Conservation (phyloP, 2,113 vertebrate genomes). For the Microtus montanus region DNA sequence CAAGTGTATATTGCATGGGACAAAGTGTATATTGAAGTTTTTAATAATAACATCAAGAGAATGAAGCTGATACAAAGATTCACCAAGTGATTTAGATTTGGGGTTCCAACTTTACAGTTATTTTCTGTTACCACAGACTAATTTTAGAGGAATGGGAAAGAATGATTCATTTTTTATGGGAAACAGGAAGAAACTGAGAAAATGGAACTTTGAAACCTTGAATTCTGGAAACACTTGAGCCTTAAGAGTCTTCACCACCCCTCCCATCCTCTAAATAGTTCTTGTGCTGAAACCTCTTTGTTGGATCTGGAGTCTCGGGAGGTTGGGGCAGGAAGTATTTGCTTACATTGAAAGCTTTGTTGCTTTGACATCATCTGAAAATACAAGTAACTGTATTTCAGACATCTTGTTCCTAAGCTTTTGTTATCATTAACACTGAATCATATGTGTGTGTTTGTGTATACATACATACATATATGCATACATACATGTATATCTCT, state of each 20-base stretch:
- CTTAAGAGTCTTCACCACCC: not conserved
- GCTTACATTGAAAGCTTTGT: not conserved
- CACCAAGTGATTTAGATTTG: slow-evolving; percentile 3
- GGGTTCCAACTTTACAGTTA: not conserved
- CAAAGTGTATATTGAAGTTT: not conserved
- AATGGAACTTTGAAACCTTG: slow-evolving; percentile 22
- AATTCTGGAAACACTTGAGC: slow-evolving; percentile 9
- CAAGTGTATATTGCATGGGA: not conserved
- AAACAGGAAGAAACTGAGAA: slow-evolving; percentile 15
- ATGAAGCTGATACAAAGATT: not conserved
- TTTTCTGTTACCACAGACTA: slow-evolving; percentile 18
- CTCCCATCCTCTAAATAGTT: not conserved
- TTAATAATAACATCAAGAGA: not conserved
- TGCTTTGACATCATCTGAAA: slow-evolving; percentile 27
- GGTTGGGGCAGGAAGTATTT: not conserved
- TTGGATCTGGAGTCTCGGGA: not conserved
- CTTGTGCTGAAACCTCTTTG: slow-evolving; percentile 3
- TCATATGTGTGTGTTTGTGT: no score
- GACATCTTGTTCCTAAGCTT: slow-evolving; percentile 11
- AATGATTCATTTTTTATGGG: slow-evolving; percentile 49
- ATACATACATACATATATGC: no score
- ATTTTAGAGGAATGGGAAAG: slow-evolving; percentile 44
- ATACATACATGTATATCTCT: no score
- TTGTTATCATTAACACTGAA: not conserved
- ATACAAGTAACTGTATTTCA: slow-evolving; percentile 46